Evolutionary conservation across 2,113 vertebrate genomes (phyloP), one percentile per base, ranked within the genome.

Genomic region (Noturus placidus): DNA sequence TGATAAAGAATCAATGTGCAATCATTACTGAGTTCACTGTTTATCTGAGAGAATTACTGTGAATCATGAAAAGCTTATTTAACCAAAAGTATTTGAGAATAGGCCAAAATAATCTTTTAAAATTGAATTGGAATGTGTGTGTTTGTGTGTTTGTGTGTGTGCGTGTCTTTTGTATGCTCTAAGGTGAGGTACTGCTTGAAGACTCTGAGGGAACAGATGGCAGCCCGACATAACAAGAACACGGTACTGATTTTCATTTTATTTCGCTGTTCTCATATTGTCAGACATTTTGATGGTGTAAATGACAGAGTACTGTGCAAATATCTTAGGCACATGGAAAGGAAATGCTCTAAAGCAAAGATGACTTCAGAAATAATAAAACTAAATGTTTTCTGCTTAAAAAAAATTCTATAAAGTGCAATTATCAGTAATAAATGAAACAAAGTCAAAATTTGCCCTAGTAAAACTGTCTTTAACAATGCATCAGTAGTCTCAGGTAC

Each of bases 181-280:
- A 13, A 96, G 95, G 95, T 95, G 86, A 92, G 95, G 70, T 95
- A 95, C 91, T 95, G 95, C 91, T 92, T 96, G 91, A 95, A 95
- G 91, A 92, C 92, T 42, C 91, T 96, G 85, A 92, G 95, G 52
- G 92, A 95, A 89, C 95, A 95, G 93, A 96, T 96, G 95, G 95
- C 94, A 9, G 92, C 94, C 83, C 93, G 95, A 85, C 92, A 95
- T 84, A 88, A 90, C 89, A 93, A 91, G 85, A 92, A 91, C 83
- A 92, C 92, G 92, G 94, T 95, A 91, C 30, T 14, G 5, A 14
- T 50, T 70, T 83, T 42, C 4, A 20, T 35, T n/a, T 77, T 17
- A 1, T 46, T 25, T 20, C 17, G 4, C n/a, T 38, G 5, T 4
- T 8, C 22, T 74, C 10, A 13, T 13, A 15, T 33, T 84, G 27